Conservation (phyloP, 2,113 vertebrate species). For the Nematolebias whitei region DNA sequence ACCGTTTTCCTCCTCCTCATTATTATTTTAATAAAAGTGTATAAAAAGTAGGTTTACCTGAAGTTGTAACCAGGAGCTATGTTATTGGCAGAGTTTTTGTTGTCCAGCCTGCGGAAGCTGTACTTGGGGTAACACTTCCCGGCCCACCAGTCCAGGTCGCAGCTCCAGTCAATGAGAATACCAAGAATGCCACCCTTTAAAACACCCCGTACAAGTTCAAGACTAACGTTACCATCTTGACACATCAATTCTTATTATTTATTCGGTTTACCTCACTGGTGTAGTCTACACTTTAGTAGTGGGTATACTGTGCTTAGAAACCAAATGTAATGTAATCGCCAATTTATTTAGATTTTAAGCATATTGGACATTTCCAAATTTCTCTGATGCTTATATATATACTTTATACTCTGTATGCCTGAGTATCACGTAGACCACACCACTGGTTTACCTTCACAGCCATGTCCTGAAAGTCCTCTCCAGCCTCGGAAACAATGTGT, state of each 20-base stretch:
- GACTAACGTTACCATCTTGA: background rate
- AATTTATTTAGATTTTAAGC: too few relatives aligned
- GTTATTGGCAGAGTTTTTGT: constrained; percentile 72
- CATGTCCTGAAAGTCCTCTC: constrained; percentile 87
- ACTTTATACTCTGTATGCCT: too few relatives aligned
- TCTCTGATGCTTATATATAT: too few relatives aligned
- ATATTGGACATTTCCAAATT: too few relatives aligned
- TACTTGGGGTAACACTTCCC: constrained; percentile 83
- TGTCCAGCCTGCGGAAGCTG: constrained; percentile 87
- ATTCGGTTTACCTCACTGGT: too few relatives aligned
- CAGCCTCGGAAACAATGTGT: constrained; percentile 79
- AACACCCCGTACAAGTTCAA: background rate
- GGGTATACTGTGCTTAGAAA: too few relatives aligned
- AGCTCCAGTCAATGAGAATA: constrained; percentile 76
- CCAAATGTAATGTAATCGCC: too few relatives aligned
- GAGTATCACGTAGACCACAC: too few relatives aligned
- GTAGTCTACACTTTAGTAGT: too few relatives aligned
- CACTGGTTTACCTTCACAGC: constrained; percentile 83
- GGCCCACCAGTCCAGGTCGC: constrained; percentile 83
- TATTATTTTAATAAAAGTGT: background rate
- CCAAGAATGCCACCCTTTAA: constrained; percentile 64
- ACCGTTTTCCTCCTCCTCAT: background rate
- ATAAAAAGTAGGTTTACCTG: constrained; percentile 72
- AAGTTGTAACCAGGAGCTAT: constrained; percentile 91
- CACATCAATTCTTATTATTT: too few relatives aligned